phyloP scores from a whole-genome alignment of 2,888 invertebrate genomes.

The Psylliodes chrysocephalus region DNA sequence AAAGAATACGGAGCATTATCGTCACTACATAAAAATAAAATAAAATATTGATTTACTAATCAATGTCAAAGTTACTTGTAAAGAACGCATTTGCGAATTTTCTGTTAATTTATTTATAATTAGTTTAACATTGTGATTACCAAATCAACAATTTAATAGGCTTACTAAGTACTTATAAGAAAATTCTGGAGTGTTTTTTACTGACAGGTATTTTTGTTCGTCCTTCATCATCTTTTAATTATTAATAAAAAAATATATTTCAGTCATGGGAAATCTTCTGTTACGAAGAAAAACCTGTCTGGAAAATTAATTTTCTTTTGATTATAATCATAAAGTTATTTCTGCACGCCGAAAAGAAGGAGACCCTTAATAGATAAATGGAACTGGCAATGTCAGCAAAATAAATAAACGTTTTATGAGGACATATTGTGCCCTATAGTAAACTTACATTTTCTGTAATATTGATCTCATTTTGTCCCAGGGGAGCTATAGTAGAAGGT shows the following conservation, averaged over 20 bases:
- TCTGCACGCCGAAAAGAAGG: constrained; percentile 5
- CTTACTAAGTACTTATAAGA: no score
- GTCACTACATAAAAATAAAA: no score
- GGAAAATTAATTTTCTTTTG: constrained; percentile 3
- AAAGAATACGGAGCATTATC: no score
- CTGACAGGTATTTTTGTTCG: background rate
- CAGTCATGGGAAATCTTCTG: background rate
- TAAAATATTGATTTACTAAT: no score
- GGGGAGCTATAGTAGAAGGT: constrained; percentile 58
- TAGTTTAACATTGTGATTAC: no score
- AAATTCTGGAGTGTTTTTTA: no score
- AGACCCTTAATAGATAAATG: constrained; percentile 36
- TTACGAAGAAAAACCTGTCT: background rate
- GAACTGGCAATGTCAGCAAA: constrained; percentile 37
- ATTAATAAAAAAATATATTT: background rate
- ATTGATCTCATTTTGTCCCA: constrained; percentile 57
- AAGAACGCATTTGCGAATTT: no score
- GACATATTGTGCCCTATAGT: constrained; percentile 48
- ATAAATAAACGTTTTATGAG: constrained; percentile 50
- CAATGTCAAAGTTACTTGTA: no score
- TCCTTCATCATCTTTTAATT: background rate
- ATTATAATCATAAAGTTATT: constrained; percentile 21
- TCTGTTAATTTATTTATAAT: no score
- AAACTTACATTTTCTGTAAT: constrained; percentile 57
- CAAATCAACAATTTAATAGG: no score